phyloP scores from a whole-genome alignment of 2,888 invertebrate genomes.

The Phania funesta region DNA sequence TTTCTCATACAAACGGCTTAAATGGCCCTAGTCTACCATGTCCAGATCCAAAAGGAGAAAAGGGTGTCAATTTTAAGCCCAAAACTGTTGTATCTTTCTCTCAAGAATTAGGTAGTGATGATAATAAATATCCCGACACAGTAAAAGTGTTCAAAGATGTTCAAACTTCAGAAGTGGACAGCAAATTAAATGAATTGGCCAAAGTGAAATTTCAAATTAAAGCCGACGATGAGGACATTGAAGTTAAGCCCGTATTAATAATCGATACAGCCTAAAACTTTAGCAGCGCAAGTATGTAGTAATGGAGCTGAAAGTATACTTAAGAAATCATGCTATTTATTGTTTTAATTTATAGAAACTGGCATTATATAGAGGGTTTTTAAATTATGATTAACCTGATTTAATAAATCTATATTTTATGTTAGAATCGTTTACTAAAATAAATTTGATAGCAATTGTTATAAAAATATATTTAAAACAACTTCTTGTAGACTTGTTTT shows the following conservation, averaged over 20 bases:
- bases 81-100: conserved; percentile 78
- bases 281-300: not conserved
- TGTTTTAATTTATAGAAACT: conserved; percentile 9
- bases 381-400: not conserved
- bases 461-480: not conserved
- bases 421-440: not conserved
- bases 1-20: conserved; percentile 75
- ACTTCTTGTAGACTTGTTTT: conserved; percentile 40
- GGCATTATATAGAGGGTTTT: conserved; percentile 12
- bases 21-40: conserved; percentile 70
- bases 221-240: conserved; percentile 73
- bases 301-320: not conserved
- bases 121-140: conserved; percentile 78
- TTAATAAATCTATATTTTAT: not conserved
- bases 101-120: conserved; percentile 75
- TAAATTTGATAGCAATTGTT: not conserved
- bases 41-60: conserved; percentile 73
- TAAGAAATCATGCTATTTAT: not conserved
- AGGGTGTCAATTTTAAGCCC: conserved; percentile 74
- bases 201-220: conserved; percentile 79
- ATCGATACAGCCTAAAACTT: conserved; percentile 17
- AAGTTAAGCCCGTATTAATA: conserved; percentile 74
- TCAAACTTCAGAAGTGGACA: conserved; percentile 57
- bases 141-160: conserved; percentile 71
- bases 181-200: conserved; percentile 74